These are phyloP conservation scores for Eristalis intricaria DNA, from an alignment of 2,888 invertebrate genomes.

Conservation along the genomic window DNA sequence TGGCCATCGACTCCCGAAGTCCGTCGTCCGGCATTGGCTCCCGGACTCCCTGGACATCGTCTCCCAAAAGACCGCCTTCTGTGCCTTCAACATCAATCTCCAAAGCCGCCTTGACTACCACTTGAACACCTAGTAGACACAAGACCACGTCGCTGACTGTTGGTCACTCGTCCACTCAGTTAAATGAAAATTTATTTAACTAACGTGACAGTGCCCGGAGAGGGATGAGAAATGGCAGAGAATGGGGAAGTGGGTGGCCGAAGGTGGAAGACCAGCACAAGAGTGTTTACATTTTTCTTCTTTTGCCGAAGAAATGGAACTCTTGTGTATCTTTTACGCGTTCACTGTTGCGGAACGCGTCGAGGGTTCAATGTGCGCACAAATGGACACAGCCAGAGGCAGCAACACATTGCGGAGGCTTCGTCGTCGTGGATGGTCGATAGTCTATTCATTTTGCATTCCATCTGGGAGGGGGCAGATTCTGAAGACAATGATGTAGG, in stretches of 20 bases:
- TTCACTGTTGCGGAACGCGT: slow-evolving; percentile 47
- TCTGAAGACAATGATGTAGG: neutral
- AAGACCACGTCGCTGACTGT: neutral
- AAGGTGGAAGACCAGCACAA: neutral
- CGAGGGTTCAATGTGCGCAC: slow-evolving; percentile 40
- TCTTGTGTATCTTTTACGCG: slow-evolving; percentile 28
- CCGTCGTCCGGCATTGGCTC: no score
- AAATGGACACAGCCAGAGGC: slow-evolving; percentile 5
- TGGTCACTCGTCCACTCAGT: neutral
- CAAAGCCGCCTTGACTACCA: neutral
- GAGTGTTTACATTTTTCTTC: neutral
- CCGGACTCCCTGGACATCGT: no score
- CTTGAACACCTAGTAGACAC: neutral
- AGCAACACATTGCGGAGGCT: neutral
- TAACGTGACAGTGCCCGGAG: neutral
- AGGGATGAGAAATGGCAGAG: neutral
- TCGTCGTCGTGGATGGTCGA: neutral
- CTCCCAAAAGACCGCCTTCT: no score
- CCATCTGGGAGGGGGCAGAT: neutral
- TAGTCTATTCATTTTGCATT: neutral
- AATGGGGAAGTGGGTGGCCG: neutral
- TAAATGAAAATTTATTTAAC: slow-evolving; percentile 20
- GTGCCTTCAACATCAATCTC: no score
- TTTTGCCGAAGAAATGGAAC: slow-evolving; percentile 45
- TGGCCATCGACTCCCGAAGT: no score